Conservation (phyloP, 2,888 invertebrate species). For the Nomada lathburiana region DNA sequence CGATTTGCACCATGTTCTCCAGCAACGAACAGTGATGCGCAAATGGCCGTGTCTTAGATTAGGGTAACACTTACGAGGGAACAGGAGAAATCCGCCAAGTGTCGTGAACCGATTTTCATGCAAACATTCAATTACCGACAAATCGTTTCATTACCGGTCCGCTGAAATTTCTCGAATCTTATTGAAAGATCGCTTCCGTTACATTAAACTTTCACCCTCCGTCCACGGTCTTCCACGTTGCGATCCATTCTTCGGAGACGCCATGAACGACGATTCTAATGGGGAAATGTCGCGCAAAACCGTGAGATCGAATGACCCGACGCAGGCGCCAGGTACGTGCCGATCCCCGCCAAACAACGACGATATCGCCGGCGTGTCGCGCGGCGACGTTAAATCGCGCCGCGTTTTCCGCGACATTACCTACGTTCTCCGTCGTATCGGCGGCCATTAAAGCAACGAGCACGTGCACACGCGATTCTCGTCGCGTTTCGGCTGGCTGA, state of each 20-base stretch:
- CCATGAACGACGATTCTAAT: neutral
- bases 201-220: no score
- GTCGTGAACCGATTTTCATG: no score
- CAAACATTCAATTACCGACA: no score
- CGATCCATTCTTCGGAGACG: no score
- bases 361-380: slow-evolving; percentile 6
- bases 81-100: no score
- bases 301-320: neutral
- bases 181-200: no score
- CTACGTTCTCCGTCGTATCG: slow-evolving; percentile 34
- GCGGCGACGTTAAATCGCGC: slow-evolving; percentile 26
- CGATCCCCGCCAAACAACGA: neutral
- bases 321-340: neutral
- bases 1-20: neutral
- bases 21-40: neutral
- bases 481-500: neutral
- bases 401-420: slow-evolving; percentile 44
- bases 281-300: neutral
- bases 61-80: neutral
- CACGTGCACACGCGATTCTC: slow-evolving; percentile 34
- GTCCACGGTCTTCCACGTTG: no score
- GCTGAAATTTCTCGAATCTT: no score
- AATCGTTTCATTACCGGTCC: no score
- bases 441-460: slow-evolving; percentile 45
- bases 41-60: neutral